Conservation (phyloP, 2,113 vertebrate species). For the Catharus bicknelli region DNA sequence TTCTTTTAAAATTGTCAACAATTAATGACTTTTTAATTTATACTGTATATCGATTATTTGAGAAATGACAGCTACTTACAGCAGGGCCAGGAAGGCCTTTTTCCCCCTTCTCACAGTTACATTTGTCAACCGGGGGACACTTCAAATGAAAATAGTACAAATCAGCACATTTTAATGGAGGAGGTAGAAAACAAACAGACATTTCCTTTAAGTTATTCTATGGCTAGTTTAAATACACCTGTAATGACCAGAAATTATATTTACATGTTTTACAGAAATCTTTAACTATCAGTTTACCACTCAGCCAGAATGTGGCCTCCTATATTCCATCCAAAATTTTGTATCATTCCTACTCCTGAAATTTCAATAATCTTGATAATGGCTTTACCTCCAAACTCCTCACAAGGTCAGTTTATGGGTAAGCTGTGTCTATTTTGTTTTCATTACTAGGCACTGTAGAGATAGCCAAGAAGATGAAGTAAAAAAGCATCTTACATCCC, state of each 20-base stretch:
- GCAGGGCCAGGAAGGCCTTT: slow-evolving; percentile 79
- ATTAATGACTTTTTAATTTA: background rate
- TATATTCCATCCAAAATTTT: background rate
- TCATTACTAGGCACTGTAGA: background rate
- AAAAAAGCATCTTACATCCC: background rate
- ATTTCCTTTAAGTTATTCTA: background rate
- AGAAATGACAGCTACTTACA: slow-evolving; percentile 77
- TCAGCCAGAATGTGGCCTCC: background rate
- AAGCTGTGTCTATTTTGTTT: background rate
- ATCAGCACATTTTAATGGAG: slow-evolving; percentile 12
- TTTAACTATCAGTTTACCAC: background rate
- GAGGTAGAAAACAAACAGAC: background rate
- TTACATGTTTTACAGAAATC: background rate
- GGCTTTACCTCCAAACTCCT: background rate
- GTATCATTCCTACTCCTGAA: background rate
- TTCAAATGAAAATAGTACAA: slow-evolving; percentile 60
- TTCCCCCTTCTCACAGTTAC: slow-evolving; percentile 89
- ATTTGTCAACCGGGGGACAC: slow-evolving; percentile 82
- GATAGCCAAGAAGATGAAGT: background rate
- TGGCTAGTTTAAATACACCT: background rate
- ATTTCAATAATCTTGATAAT: background rate
- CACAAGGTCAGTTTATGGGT: background rate
- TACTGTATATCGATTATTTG: background rate
- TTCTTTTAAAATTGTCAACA: background rate
- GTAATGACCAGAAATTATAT: background rate